Percentiles rank a stretch among this genome's conserved stretches.
These are phyloP conservation scores for Cyclophora albipunctata DNA, from an alignment of 2,888 invertebrate species.

Conservation along the genomic window DNA sequence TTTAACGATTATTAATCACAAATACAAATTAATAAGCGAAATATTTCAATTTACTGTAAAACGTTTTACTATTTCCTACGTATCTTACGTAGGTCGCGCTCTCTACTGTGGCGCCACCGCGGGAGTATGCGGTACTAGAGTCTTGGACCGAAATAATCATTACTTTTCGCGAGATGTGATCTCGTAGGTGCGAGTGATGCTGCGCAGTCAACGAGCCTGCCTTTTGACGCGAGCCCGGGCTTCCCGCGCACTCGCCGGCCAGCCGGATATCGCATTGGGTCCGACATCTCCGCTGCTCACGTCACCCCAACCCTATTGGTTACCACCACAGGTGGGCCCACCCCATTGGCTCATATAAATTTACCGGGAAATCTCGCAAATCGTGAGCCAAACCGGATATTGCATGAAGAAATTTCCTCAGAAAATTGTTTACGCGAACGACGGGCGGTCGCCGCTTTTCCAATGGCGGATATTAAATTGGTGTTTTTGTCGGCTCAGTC, in stretches of 20 bases:
- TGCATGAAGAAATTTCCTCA: constrained; percentile 63
- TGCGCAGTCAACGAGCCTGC: constrained; percentile 58
- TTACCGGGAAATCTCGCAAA: constrained; percentile 56
- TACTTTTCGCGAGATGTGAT: constrained; percentile 75
- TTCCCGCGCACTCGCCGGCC: constrained; percentile 64
- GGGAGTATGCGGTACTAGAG: constrained; percentile 65
- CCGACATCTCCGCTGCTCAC: constrained; percentile 45
- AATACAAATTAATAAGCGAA: constrained; percentile 24
- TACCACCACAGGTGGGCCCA: constrained; percentile 15
- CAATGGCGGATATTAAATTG: constrained; percentile 58
- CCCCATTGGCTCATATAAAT: constrained; percentile 41
- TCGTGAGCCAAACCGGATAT: constrained; percentile 53
- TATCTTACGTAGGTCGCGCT: constrained; percentile 51
- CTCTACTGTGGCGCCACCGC: constrained; percentile 56
- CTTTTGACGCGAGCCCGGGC: constrained; percentile 59
- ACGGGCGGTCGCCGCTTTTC: constrained; percentile 44
- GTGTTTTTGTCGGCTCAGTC: constrained; percentile 36
- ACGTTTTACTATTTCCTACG: constrained; percentile 51
- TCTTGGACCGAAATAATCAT: constrained; percentile 74
- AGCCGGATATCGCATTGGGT: constrained; percentile 61
- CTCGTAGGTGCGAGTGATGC: constrained; percentile 60
- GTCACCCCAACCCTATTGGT: constrained; percentile 46
- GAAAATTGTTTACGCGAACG: constrained; percentile 65
- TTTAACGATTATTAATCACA: constrained; percentile 14
- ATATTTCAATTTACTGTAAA: constrained; percentile 58